Percentiles rank a stretch among this genome's conserved stretches.
These are phyloP conservation scores for Catharus bicknelli DNA, from an alignment of 2,113 vertebrate species.

Conservation along the genomic window DNA sequence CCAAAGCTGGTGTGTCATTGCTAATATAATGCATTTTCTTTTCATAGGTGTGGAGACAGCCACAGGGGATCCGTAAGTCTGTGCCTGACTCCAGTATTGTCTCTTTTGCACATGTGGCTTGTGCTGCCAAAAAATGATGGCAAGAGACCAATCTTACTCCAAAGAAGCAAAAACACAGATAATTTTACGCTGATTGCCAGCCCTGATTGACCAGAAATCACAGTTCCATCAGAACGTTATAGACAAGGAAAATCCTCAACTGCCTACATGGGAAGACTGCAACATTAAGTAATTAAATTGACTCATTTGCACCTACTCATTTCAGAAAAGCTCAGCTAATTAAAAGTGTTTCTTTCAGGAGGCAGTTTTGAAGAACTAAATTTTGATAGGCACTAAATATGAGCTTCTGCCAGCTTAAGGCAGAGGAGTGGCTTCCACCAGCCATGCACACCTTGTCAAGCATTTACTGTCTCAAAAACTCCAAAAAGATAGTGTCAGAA, in stretches of 20 bases:
- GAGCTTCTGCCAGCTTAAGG: not conserved
- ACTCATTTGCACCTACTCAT: not conserved
- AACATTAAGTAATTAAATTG: not conserved
- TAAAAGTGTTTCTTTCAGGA: not conserved
- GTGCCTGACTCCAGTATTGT: not conserved
- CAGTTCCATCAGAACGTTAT: not conserved
- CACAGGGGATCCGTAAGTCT: not conserved
- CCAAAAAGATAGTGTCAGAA: not conserved
- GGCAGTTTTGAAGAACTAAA: not conserved
- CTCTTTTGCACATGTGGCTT: not conserved
- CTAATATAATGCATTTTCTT: not conserved
- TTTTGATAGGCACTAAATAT: not conserved
- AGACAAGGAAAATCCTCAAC: not conserved
- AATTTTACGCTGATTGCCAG: not conserved
- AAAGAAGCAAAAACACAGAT: not conserved
- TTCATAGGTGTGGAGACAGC: slow-evolving; percentile 17
- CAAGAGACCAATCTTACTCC: not conserved
- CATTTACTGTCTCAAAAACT: not conserved
- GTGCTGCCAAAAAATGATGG: not conserved
- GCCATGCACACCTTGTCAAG: not conserved
- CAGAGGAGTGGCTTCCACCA: not conserved
- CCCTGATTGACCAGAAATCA: not conserved
- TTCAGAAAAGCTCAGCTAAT: not conserved
- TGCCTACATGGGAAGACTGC: not conserved
- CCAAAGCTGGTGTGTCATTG: not conserved